Conservation (phyloP, 2,113 vertebrate genomes). For the Platysteira castanea region DNA sequence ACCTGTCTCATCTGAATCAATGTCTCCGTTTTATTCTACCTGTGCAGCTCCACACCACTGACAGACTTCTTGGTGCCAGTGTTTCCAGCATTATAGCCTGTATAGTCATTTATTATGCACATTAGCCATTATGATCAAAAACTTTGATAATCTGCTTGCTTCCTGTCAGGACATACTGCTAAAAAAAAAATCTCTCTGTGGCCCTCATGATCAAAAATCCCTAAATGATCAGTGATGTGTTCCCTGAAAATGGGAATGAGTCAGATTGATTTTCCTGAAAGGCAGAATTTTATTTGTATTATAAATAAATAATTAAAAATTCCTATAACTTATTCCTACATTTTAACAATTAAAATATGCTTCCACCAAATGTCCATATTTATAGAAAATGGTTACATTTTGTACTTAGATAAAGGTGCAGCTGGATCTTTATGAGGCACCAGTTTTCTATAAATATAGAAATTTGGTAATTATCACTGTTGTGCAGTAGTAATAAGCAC, state of each 20-base stretch:
- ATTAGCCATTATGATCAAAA: neutral
- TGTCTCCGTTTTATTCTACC: neutral
- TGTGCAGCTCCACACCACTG: neutral
- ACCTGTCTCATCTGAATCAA: neutral
- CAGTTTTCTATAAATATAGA: constrained; percentile 51
- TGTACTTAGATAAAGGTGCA: neutral
- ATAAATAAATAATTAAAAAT: neutral
- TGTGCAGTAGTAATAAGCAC: neutral
- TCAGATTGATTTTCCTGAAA: neutral
- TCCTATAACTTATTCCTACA: neutral
- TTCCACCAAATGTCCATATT: neutral
- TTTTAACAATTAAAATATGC: neutral
- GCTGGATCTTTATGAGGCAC: constrained; percentile 7
- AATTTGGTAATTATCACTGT: constrained; percentile 20
- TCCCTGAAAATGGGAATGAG: neutral
- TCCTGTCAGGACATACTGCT: neutral
- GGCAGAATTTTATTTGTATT: neutral
- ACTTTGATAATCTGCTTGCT: neutral
- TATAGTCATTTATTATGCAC: neutral
- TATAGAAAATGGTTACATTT: neutral
- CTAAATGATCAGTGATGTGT: neutral
- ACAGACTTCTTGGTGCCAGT: neutral
- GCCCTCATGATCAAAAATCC: neutral
- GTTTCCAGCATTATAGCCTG: neutral
- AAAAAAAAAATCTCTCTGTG: neutral